phyloP scores from a whole-genome alignment of 2,888 invertebrate species.

The Tortrix viridana region DNA sequence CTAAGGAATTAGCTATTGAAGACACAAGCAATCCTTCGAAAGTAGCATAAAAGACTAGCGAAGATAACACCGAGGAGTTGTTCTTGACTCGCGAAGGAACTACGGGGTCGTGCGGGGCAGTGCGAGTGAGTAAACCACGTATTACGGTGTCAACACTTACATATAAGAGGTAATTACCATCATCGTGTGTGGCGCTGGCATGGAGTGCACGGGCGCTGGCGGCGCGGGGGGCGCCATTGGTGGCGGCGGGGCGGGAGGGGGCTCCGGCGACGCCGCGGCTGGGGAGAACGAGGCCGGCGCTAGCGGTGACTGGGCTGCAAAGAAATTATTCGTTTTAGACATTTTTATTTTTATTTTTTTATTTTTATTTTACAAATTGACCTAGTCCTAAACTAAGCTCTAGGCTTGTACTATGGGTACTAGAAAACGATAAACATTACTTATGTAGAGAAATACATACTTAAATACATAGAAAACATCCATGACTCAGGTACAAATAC shows the following conservation, averaged over 20 bases:
- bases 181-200: conserved; percentile 81
- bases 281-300: conserved; percentile 85
- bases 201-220: conserved; percentile 69
- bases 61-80: conserved; percentile 16
- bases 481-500: no score
- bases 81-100: conserved; percentile 40
- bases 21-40: conserved; percentile 9
- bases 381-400: no score
- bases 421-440: no score
- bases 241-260: conserved; percentile 85
- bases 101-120: conserved; percentile 68
- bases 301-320: conserved; percentile 82
- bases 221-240: conserved; percentile 68
- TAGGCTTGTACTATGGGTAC: no score
- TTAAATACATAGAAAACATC: no score
- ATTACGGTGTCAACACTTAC: conserved; percentile 84
- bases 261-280: conserved; percentile 84
- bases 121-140: conserved; percentile 80
- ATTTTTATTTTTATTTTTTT: no score
- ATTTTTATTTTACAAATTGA: no score
- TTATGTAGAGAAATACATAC: no score
- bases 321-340: no score
- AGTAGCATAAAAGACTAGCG: conserved; percentile 20
- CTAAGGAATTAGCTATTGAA: conserved; percentile 3
- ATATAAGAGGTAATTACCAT: conserved; percentile 85